Evolutionary conservation across 2,113 vertebrate species (phyloP), one percentile per base, ranked within the genome.

Genomic region (Mastomys coucha): DNA sequence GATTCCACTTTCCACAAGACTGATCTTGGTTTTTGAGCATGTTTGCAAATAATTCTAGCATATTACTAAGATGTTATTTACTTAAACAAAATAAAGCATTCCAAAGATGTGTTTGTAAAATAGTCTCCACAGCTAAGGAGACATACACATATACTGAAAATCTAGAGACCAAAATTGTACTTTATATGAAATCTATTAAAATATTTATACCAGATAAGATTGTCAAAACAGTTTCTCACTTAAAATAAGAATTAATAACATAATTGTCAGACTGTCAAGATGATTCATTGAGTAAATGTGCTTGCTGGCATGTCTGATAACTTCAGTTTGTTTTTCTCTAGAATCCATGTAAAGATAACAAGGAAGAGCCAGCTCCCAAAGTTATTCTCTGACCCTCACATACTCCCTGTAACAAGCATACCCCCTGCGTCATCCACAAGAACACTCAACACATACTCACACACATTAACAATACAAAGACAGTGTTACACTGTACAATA

Each of bases 81-180:
- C 72, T 88, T 88, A 91, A 84, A 88, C 73, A 72, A 13, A 63
- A 72, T 88, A 96, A 14, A 70, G 12, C 36, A 72, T 65, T 93
- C 14, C 10, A 91, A 95, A 92, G 19, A 19, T 0, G 14, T 4
- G 5, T 17, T 22, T 87, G 14, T 73, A 63, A 91, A 75, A 70
- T 87, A 19, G 69, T 87, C 4, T 24, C 89, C 6, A 88, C 75
- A 5, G 2, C 31, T 72, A 78, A 42, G 10, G 65, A 93, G 82
- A 91, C 16, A 87, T 5, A 60, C 1, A 70, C 7, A 51, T 2
- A 51, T 3, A 45, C 11, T 33, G 26, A 20, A 58, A 39, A n/a
- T 36, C 36, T 67, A 53, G 53, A 42, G 9, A 75, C 1, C 36
- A 56, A 2, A 12, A 82, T 51, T 2, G 0, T 76, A 10, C 42